phyloP scores from a whole-genome alignment of 92 coral and sea anemone species.

The Diadumene lineata region DNA sequence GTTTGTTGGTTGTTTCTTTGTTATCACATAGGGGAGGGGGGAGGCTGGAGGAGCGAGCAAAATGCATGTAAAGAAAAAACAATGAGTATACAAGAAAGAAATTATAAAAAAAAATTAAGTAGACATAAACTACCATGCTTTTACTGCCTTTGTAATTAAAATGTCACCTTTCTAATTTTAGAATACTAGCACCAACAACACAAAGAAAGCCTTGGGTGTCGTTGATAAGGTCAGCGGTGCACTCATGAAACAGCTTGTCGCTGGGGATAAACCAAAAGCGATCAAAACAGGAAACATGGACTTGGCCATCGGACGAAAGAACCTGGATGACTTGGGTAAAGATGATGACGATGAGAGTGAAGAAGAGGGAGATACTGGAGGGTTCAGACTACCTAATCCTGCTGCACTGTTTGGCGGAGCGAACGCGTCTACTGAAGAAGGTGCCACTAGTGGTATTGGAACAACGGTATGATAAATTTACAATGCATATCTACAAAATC shows the following conservation, averaged over 20 bases:
- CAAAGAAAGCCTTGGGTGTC: conserved; percentile 77
- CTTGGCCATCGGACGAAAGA: conserved; percentile 71
- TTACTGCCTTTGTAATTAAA: no score
- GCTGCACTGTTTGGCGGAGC: conserved; percentile 81
- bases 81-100: no score
- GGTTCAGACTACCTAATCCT: conserved; percentile 73
- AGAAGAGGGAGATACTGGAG: conserved; percentile 74
- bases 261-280: conserved; percentile 83
- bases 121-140: no score
- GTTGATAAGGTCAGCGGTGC: conserved; percentile 81
- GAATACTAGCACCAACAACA: conserved; percentile 71
- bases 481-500: no score
- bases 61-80: no score
- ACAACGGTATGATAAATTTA: conserved; percentile 63
- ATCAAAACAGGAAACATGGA: conserved; percentile 78
- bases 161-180: neutral
- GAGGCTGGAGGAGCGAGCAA: no score
- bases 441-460: conserved; percentile 86
- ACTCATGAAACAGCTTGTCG: conserved; percentile 75
- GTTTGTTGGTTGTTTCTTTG: no score
- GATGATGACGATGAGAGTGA: conserved; percentile 69
- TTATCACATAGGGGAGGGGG: no score
- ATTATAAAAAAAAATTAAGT: no score
- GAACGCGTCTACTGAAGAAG: conserved; percentile 79
- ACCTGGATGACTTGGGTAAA: conserved; percentile 57